Evolutionary conservation across 2,888 invertebrate genomes (phyloP).

Genomic region (Xestoiulus laeticollis): DNA sequence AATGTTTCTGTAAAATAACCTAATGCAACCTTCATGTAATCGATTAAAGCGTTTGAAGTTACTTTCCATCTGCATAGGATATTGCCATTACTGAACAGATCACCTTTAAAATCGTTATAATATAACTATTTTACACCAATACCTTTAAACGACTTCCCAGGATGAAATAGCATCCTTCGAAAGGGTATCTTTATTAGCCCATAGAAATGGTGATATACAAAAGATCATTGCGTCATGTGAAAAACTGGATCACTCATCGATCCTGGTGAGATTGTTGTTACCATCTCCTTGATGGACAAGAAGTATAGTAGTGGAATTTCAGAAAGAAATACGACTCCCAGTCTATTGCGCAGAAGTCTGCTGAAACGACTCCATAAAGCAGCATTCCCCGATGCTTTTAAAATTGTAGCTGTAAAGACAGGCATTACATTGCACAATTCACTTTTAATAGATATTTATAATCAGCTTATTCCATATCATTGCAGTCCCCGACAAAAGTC

Average conservation of each 20-base stretch:
- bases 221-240: not conserved
- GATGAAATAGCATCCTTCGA: not conserved
- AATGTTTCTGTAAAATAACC: too few relatives aligned
- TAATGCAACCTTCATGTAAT: not conserved
- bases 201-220: not conserved
- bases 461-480: slow-evolving; percentile 23
- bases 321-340: not conserved
- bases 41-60: not conserved
- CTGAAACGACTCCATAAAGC: slow-evolving; percentile 5
- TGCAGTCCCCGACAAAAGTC: not conserved
- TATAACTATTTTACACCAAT: not conserved
- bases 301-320: not conserved
- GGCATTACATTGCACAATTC: not conserved
- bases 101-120: not conserved
- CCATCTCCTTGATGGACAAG: slow-evolving; percentile 24
- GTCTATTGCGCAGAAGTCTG: not conserved
- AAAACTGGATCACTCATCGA: slow-evolving; percentile 1
- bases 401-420: slow-evolving; percentile 34
- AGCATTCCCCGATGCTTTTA: slow-evolving; percentile 9
- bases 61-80: not conserved
- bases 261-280: slow-evolving; percentile 12
- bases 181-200: not conserved
- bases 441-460: slow-evolving; percentile 43
- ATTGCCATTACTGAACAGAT: not conserved
- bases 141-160: not conserved